Evolutionary conservation across 2,888 invertebrate species (phyloP).

Genomic region (Catocala fraxini): DNA sequence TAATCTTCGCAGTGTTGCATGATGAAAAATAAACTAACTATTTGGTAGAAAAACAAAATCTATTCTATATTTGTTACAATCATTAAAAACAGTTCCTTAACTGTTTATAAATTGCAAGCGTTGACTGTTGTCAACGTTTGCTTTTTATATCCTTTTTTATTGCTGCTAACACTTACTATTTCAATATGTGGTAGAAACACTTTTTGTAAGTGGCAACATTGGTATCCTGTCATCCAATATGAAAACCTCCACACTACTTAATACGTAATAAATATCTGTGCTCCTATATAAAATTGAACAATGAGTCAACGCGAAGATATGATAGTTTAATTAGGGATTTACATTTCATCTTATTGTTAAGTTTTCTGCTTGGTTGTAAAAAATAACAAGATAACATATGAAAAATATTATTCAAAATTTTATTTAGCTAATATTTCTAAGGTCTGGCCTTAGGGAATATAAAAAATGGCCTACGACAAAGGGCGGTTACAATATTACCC

Average conservation of each 20-base stretch:
- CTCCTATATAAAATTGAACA: conserved; percentile 25
- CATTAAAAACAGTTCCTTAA: too few species aligned
- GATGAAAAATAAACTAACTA: too few species aligned
- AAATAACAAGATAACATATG: conserved; percentile 29
- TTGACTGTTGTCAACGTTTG: too few species aligned
- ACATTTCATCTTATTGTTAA: conserved; percentile 44
- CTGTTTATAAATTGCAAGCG: too few species aligned
- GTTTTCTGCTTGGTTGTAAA: conserved; percentile 50
- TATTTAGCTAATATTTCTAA: too few species aligned
- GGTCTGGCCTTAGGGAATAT: not conserved
- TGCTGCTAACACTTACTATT: too few species aligned
- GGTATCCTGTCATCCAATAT: conserved; percentile 8
- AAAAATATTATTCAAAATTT: not conserved
- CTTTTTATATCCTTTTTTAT: too few species aligned
- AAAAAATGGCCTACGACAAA: not conserved
- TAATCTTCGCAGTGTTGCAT: too few species aligned
- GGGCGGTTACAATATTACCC: conserved; percentile 11
- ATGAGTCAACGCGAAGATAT: conserved; percentile 37
- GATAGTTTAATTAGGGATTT: conserved; percentile 31
- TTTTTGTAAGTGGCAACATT: not conserved
- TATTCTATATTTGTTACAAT: too few species aligned
- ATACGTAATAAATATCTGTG: conserved; percentile 29
- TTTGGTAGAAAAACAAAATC: too few species aligned
- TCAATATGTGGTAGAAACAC: not conserved
- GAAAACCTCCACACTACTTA: conserved; percentile 6